phyloP scores from a whole-genome alignment of 2,113 vertebrate genomes.

The Scolopax mira region DNA sequence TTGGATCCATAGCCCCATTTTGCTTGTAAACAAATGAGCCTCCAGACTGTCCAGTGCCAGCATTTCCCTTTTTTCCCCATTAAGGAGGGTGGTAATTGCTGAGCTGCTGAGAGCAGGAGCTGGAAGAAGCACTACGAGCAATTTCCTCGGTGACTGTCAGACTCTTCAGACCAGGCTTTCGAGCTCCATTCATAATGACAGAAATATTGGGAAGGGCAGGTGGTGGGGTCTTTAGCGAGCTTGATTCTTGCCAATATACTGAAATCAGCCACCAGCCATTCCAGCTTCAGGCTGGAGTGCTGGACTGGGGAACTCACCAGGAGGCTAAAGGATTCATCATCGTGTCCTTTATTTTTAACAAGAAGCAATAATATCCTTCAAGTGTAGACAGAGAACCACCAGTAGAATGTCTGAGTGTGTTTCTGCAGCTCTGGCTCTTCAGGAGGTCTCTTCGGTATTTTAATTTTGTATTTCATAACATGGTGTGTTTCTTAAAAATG shows the following conservation, averaged over 20 bases:
- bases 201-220: background rate
- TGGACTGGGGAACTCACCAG: background rate
- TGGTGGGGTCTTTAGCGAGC: background rate
- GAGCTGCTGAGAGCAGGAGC: background rate
- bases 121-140: background rate
- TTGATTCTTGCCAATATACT: background rate
- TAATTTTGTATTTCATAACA: background rate
- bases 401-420: background rate
- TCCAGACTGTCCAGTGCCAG: background rate
- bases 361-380: background rate
- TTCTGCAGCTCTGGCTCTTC: background rate
- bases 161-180: background rate
- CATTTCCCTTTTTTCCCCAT: background rate
- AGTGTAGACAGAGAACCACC: background rate
- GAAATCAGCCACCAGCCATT: background rate
- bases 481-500: background rate
- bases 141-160: conserved; percentile 2
- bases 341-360: background rate
- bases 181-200: background rate
- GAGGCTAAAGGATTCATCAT: background rate
- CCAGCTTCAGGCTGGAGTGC: background rate
- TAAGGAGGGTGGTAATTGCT: background rate
- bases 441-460: background rate
- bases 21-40: background rate
- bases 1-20: background rate